A percentile compares a stretch with the other conserved stretches of the same genome.
These are phyloP conservation scores for Drosophila limbata DNA, from an alignment of 2,888 invertebrate species.

Conservation along the genomic window DNA sequence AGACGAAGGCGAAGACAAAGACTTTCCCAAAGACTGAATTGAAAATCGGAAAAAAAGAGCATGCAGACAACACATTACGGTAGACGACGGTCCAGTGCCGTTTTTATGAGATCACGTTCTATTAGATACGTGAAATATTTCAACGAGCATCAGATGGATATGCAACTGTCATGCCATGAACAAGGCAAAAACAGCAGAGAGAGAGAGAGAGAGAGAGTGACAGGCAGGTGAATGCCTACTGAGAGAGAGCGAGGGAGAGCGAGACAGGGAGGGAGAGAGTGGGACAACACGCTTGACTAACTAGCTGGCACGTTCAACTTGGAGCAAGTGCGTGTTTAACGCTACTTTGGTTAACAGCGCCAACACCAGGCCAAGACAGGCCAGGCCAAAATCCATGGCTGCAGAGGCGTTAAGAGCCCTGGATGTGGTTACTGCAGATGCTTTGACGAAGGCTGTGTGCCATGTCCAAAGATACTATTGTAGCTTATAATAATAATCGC, in stretches of 20 bases:
- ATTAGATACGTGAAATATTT: constrained; percentile 82
- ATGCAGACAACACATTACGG: constrained; percentile 26
- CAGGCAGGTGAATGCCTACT: neutral
- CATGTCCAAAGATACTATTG: constrained; percentile 27
- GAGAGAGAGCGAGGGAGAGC: neutral
- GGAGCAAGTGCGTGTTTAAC: constrained; percentile 72
- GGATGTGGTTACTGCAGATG: constrained; percentile 24
- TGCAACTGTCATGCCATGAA: constrained; percentile 50
- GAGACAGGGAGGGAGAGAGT: constrained; percentile 7
- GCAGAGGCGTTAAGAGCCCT: constrained; percentile 56
- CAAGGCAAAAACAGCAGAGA: neutral
- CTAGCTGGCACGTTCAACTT: constrained; percentile 73
- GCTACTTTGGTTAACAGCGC: constrained; percentile 68
- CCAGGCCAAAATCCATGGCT: constrained; percentile 17
- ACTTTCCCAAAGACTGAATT: constrained; percentile 61
- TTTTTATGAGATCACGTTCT: constrained; percentile 83
- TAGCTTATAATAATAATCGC: constrained; percentile 19
- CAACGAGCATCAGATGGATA: constrained; percentile 60
- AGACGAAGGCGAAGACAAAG: constrained; percentile 52
- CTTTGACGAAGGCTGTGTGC: constrained; percentile 12
- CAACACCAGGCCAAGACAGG: constrained; percentile 2
- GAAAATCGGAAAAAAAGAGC: constrained; percentile 24
- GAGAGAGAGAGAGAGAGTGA: neutral
- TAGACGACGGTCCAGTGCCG: constrained; percentile 35
- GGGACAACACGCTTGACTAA: constrained; percentile 50